phyloP scores from a whole-genome alignment of 2,797 vertebrate species.

The Arremon brunneinucha region DNA sequence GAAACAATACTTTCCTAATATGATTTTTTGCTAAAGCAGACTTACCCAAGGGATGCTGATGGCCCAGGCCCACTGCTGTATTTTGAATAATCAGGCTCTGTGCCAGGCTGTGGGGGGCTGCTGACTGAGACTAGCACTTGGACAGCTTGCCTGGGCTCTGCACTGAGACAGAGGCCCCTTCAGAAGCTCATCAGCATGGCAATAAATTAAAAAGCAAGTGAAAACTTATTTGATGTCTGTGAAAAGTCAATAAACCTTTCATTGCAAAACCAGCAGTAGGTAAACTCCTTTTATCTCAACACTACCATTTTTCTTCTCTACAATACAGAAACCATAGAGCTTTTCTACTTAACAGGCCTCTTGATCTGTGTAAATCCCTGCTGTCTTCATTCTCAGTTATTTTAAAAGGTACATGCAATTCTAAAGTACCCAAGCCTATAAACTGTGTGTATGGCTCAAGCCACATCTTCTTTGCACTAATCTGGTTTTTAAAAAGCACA shows the following conservation, averaged over 20 bases:
- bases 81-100: neutral
- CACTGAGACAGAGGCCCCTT: neutral
- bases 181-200: neutral
- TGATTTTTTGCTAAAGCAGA: neutral
- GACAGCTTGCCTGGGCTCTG: neutral
- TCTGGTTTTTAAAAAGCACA: neutral
- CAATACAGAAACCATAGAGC: neutral
- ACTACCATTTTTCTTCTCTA: neutral
- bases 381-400: neutral
- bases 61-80: neutral
- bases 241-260: slow-evolving; percentile 6
- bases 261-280: neutral
- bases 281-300: neutral
- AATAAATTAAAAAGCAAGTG: neutral
- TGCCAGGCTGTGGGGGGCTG: neutral
- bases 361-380: neutral
- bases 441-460: neutral
- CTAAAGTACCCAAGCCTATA: neutral
- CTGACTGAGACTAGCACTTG: neutral
- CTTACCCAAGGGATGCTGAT: neutral
- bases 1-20: neutral
- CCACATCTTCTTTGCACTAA: neutral
- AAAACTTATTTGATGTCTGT: neutral
- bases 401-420: neutral
- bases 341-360: neutral